Conservation (phyloP, 1,140 invertebrate species). For the Micrasema minimum region DNA sequence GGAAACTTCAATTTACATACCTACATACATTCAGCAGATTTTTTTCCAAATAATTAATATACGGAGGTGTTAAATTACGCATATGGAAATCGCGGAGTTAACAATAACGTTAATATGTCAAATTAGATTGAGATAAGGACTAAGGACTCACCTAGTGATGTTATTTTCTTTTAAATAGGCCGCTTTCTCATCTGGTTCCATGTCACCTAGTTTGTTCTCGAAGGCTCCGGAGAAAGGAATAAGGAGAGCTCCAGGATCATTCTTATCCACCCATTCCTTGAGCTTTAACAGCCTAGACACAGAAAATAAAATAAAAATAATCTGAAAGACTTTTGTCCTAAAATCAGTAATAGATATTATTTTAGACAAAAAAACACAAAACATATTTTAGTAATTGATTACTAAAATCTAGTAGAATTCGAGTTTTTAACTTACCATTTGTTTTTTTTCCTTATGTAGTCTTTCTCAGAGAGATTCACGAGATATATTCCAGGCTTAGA, state of each 20-base stretch:
- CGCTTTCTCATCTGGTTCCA: constrained; percentile 81
- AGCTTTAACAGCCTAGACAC: constrained; percentile 91
- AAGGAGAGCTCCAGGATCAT: constrained; percentile 92
- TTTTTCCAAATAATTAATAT: too few relatives aligned
- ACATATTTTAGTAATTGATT: too few relatives aligned
- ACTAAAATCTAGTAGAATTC: too few relatives aligned
- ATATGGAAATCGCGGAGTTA: too few relatives aligned
- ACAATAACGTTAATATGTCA: too few relatives aligned
- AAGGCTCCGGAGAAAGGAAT: constrained; percentile 96
- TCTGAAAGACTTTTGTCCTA: not conserved
- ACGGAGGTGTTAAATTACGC: too few relatives aligned
- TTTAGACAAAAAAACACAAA: too few relatives aligned
- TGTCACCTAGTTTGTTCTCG: constrained; percentile 88
- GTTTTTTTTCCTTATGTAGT: constrained; percentile 99
- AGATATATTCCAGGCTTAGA: constrained; percentile 98
- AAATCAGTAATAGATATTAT: too few relatives aligned
- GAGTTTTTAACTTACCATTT: constrained; percentile 80
- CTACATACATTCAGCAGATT: too few relatives aligned
- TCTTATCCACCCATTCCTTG: constrained; percentile 98
- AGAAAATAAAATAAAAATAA: constrained; percentile 23
- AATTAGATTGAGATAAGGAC: too few relatives aligned
- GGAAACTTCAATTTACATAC: too few relatives aligned
- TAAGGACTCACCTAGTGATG: constrained; percentile 75
- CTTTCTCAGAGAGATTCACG: constrained; percentile 97
- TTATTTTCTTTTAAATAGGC: constrained; percentile 84